phyloP scores from a whole-genome alignment of 2,113 vertebrate species.

The Engystomops pustulosus region DNA sequence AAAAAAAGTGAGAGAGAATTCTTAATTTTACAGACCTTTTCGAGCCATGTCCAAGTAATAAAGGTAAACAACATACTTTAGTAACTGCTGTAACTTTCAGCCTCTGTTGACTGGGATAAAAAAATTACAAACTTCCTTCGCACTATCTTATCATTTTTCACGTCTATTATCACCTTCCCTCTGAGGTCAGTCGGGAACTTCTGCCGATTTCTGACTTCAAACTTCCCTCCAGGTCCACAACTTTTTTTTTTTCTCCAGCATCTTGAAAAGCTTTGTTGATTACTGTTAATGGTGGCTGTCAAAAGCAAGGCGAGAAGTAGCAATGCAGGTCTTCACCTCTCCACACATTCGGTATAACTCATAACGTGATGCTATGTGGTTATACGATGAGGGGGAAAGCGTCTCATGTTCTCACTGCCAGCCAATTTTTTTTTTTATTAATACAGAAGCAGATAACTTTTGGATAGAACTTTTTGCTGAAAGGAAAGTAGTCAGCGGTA shows the following conservation, averaged over 20 bases:
- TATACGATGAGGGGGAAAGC: not conserved
- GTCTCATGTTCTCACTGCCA: not conserved
- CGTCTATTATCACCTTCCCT: not conserved
- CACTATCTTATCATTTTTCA: not conserved
- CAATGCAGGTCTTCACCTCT: constrained; percentile 11
- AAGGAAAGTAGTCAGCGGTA: not conserved
- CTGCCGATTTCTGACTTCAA: not conserved
- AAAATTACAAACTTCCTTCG: not conserved
- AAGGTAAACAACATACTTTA: not conserved
- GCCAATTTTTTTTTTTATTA: not conserved
- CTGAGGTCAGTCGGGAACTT: not conserved
- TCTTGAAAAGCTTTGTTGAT: constrained; percentile 52
- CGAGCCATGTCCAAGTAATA: not conserved
- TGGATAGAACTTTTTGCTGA: not conserved
- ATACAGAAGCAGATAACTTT: not conserved
- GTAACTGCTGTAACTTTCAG: not conserved
- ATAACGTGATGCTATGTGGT: constrained; percentile 54
- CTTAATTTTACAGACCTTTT: too few species aligned
- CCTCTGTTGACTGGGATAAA: not conserved
- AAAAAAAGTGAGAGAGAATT: too few species aligned
- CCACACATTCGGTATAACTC: constrained; percentile 61
- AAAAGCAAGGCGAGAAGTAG: constrained; percentile 19
- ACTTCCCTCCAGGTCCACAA: not conserved
- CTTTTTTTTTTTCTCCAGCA: not conserved
- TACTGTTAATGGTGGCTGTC: constrained; percentile 10